These are phyloP conservation scores for Xestia ashworthii DNA, from an alignment of 2,888 invertebrate species.

Conservation along the genomic window DNA sequence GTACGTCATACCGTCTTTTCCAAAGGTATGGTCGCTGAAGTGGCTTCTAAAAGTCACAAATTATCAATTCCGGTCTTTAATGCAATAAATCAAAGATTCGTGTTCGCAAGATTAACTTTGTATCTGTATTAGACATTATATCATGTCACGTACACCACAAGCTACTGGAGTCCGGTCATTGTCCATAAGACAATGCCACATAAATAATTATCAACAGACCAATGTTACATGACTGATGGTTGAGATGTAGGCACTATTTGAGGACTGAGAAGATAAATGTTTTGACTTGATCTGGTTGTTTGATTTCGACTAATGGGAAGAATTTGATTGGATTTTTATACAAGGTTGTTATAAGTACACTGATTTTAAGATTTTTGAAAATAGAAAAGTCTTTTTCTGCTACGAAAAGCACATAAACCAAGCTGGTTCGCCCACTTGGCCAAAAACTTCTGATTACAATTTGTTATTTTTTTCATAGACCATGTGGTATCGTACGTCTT, in stretches of 20 bases:
- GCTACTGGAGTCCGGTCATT: constrained; percentile 71
- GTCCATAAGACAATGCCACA: constrained; percentile 80
- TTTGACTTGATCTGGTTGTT: constrained; percentile 31
- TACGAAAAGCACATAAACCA: neutral
- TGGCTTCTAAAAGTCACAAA: constrained; percentile 12
- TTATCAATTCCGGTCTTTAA: constrained; percentile 25
- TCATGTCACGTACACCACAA: constrained; percentile 72
- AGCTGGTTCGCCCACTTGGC: neutral
- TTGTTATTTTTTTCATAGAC: constrained; percentile 8
- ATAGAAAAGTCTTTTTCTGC: neutral
- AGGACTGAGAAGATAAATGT: constrained; percentile 59
- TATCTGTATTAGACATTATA: constrained; percentile 53
- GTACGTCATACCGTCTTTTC: neutral
- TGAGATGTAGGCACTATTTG: constrained; percentile 16
- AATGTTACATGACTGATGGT: constrained; percentile 60
- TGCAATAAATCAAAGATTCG: constrained; percentile 52
- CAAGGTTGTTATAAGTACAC: neutral
- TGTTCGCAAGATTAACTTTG: constrained; percentile 51
- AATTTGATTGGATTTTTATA: constrained; percentile 13
- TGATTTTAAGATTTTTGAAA: neutral
- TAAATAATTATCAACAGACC: constrained; percentile 76
- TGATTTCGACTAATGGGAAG: constrained; percentile 26
- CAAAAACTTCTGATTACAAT: neutral
- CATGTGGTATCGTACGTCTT: constrained; percentile 73
- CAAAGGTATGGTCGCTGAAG: neutral